Conservation (phyloP, 2,888 invertebrate genomes). For the Trilocha varians region DNA sequence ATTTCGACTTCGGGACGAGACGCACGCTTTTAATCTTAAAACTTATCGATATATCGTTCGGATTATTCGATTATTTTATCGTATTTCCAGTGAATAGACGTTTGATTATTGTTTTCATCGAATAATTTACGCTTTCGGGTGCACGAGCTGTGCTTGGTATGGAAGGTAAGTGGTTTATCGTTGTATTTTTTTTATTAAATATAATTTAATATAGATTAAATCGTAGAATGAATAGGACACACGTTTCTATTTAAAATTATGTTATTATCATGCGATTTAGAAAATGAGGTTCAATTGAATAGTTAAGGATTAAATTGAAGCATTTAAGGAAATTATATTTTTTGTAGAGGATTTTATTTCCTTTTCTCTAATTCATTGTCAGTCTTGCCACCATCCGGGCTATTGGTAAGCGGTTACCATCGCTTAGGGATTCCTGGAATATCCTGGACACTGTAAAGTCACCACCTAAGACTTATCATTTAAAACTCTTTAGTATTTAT, state of each 20-base stretch:
- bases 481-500: too few species aligned
- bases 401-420: not conserved
- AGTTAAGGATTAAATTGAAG: too few species aligned
- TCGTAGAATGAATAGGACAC: too few species aligned
- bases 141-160: not conserved
- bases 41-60: constrained; percentile 2
- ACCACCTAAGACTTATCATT: not conserved
- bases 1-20: constrained; percentile 2
- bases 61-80: not conserved
- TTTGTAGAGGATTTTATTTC: too few species aligned
- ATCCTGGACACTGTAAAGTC: not conserved
- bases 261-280: too few species aligned
- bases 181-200: not conserved
- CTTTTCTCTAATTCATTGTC: too few species aligned
- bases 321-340: too few species aligned
- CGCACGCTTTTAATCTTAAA: constrained; percentile 4
- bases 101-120: not conserved
- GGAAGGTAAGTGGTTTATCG: not conserved
- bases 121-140: not conserved
- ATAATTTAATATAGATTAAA: not conserved
- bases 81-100: not conserved
- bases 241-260: too few species aligned
- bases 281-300: too few species aligned
- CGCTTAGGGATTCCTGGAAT: not conserved
- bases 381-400: too few species aligned